Base-by-base conservation (phyloP, 2,113 vertebrate species). In the Eleginops maclovinus region DNA sequence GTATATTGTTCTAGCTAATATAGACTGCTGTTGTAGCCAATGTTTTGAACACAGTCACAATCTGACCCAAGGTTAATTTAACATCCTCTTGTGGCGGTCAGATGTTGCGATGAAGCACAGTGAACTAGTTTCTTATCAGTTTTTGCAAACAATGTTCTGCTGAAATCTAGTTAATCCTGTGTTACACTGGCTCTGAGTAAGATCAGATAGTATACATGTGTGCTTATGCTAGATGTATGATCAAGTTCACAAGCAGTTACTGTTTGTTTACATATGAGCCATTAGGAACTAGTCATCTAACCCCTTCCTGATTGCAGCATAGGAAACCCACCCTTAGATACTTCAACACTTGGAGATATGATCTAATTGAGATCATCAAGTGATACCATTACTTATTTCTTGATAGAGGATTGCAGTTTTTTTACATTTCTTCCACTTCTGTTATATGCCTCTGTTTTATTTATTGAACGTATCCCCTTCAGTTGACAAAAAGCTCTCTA, bases 91-190 rank as follows among this genome's bases (percentile, higher is more conserved):
- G 11, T 71, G 77, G 56, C 55, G 79, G 65, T 89, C 66, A 59
- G 67, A 84, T 26, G 74, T 47, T 73, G 72, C 70, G 84, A 86
- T 79, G 84, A 82, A 82, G 79, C 77, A 47, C 75, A 81, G 63
- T 55, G 15, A 74, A 46, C 22, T 22, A 22, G 51, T 24, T 64
- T 46, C 75, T 90, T 84, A 90, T 90, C 89, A 86, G 78, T 55
- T 63, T 81, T 55, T 81, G 16, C 58, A 92, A 91, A 89, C 82
- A 92, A 26, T 0, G 71, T 81, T 83, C 65, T 46, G 60, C 61
- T 44, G 66, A 79, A 79, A 81, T 74, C 74, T 22, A 56, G 71
- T 76, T 76, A 82, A 81, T 76, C 62, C 60, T 61, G 62, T 72
- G 63, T 84, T 78, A 83, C 76, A 83, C 60, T 53, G 47, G 72